phyloP scores from a whole-genome alignment of 2,113 vertebrate genomes.

The Ictalurus punctatus region DNA sequence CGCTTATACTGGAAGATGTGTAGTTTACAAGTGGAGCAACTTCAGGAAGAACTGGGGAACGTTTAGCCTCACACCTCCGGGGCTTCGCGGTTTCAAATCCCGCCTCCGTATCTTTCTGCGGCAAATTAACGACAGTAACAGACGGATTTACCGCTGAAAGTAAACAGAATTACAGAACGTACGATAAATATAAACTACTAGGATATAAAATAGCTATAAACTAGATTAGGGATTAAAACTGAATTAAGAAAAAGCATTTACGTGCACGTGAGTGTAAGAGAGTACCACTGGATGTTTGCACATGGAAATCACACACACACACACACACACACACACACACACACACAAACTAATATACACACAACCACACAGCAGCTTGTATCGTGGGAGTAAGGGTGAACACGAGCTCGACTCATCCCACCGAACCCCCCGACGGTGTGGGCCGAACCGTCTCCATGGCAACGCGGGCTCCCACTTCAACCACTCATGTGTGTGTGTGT shows the following conservation, averaged over 20 bases:
- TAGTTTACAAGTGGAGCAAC: neutral
- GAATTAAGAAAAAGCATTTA: neutral
- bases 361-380: constrained; percentile 14
- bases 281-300: neutral
- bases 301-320: constrained; percentile 5
- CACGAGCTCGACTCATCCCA: constrained; percentile 8
- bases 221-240: neutral
- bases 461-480: constrained; percentile 13
- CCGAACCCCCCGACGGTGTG: constrained; percentile 1
- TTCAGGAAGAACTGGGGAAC: neutral
- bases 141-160: too few species aligned
- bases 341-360: neutral
- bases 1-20: neutral
- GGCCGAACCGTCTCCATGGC: constrained; percentile 20
- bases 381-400: constrained; percentile 31
- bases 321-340: constrained; percentile 14
- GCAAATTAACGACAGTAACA: too few species aligned
- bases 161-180: neutral
- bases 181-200: neutral
- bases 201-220: neutral
- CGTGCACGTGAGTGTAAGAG: neutral
- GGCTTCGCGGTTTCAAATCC: too few species aligned
- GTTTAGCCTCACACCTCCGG: too few species aligned
- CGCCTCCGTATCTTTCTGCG: too few species aligned
- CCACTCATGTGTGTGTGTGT: neutral